A percentile compares a stretch with the other conserved stretches of the same genome.
phyloP scores from a whole-genome alignment of 2,888 invertebrate genomes.

The Eucera pruinosa region DNA sequence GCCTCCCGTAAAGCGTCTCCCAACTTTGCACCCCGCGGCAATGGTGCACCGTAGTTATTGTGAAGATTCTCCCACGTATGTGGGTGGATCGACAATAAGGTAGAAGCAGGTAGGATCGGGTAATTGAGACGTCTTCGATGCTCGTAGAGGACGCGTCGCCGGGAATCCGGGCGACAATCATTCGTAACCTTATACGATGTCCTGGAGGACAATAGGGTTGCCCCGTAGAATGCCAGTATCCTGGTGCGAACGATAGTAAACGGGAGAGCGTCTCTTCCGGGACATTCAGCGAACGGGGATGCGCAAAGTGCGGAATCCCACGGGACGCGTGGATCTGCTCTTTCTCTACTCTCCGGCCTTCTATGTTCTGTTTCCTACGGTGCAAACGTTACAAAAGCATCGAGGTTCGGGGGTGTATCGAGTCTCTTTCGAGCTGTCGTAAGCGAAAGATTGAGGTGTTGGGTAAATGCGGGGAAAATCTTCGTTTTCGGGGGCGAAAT shows the following conservation, averaged over 20 bases:
- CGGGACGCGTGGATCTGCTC: slow-evolving; percentile 62
- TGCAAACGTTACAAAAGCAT: slow-evolving; percentile 14
- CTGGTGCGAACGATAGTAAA: slow-evolving; percentile 57
- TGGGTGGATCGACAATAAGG: slow-evolving; percentile 62
- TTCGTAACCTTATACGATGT: slow-evolving; percentile 72
- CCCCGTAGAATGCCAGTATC: slow-evolving; percentile 63
- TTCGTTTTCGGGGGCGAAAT: neutral
- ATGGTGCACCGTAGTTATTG: neutral
- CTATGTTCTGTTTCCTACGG: slow-evolving; percentile 9
- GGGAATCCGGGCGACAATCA: slow-evolving; percentile 61
- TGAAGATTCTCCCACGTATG: slow-evolving; percentile 48
- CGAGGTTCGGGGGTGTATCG: slow-evolving; percentile 17
- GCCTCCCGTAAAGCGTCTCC: neutral
- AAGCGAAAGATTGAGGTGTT: slow-evolving; percentile 15
- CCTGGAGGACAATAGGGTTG: slow-evolving; percentile 65
- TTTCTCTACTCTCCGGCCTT: slow-evolving; percentile 30
- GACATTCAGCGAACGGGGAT: slow-evolving; percentile 59
- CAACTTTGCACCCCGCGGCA: slow-evolving; percentile 1
- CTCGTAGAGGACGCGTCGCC: slow-evolving; percentile 61
- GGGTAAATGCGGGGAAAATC: neutral
- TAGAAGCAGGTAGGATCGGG: slow-evolving; percentile 69
- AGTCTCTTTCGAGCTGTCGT: neutral
- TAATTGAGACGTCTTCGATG: slow-evolving; percentile 79
- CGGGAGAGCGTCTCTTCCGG: slow-evolving; percentile 66
- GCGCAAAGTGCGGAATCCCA: slow-evolving; percentile 65